Base-by-base conservation (phyloP, 2,113 vertebrate species). In the Stictonetta naevosa region DNA sequence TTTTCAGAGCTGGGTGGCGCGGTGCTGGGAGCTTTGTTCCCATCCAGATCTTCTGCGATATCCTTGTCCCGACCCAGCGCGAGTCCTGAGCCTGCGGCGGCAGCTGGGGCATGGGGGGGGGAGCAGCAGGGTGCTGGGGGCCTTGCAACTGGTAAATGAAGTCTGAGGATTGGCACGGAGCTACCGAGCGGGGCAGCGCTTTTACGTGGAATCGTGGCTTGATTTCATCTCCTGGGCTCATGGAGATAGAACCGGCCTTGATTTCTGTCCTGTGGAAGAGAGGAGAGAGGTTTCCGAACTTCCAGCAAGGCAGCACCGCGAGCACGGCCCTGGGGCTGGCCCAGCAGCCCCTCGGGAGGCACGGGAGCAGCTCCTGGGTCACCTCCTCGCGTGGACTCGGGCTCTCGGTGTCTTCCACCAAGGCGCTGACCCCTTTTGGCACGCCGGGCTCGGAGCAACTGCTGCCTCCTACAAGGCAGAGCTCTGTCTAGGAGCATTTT, bases 401-500 rank as follows among this genome's bases (percentile, higher is more conserved):
- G 26, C 17, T 52, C 25, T 55, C 36, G 21, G 85, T 34, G 6
- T 42, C 63, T 15, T 6, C 59, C 50, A 33, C 67, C 34, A 0
- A 25, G 23, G 75, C 0, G 10, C 19, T 3, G 90, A 11, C 77
- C 80, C 44, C 36, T 34, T 80, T 0, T 6, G 22, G 3, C 2
- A 44, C 13, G 0, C 2, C 36, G 19, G n/a, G 20, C 21, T 21
- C 69, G 7, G 62, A 73, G 88, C 82, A 71, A 44, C 11, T 40
- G 74, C n/a, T 3, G 5, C 17, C 3, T 8, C 58, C 10, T 5
- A 3, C 0, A 3, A 23, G 86, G 63, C 50, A 7, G 25, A 44
- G 38, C 78, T 78, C 6, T 26, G 59, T 33, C 66, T 19, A 1
- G 33, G 16, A 46, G 31, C 0, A 0, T 22, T 0, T 1, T 11